These are phyloP conservation scores for Calephelis nemesis DNA, from an alignment of 1,140 invertebrate genomes.

Conservation along the genomic window DNA sequence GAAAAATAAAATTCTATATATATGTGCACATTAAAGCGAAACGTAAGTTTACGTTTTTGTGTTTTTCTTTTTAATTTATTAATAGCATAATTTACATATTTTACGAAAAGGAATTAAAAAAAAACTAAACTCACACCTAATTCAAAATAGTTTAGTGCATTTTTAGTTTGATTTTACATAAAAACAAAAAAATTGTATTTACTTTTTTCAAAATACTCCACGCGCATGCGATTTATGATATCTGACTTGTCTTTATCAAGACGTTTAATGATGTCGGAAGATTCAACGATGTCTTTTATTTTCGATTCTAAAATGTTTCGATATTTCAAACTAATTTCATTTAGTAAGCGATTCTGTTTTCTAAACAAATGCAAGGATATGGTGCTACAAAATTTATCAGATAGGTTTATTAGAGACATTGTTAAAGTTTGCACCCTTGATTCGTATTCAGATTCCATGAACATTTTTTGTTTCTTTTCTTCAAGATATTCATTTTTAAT, in stretches of 20 bases:
- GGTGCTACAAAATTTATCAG: conserved; percentile 57
- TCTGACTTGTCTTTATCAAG: conserved; percentile 48
- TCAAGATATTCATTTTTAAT: conserved; percentile 64
- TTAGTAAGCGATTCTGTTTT: conserved; percentile 60
- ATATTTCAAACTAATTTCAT: conserved; percentile 57
- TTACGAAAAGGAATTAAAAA: too few relatives aligned
- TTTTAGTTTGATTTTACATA: not conserved
- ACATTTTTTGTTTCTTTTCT: conserved; percentile 52
- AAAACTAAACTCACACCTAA: too few relatives aligned
- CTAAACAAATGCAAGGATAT: conserved; percentile 64
- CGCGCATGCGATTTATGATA: conserved; percentile 35
- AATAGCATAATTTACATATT: too few relatives aligned
- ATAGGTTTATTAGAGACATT: conserved; percentile 49
- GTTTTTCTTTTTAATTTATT: too few relatives aligned
- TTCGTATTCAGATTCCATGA: conserved; percentile 56
- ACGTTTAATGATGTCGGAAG: conserved; percentile 35
- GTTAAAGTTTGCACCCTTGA: conserved; percentile 58
- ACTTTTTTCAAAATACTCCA: conserved; percentile 13
- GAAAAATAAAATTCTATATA: not conserved
- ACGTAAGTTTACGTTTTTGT: too few relatives aligned
- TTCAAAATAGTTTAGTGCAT: too few relatives aligned
- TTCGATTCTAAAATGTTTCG: conserved; percentile 47
- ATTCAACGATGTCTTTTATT: conserved; percentile 31
- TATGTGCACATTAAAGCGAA: too few relatives aligned
- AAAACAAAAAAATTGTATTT: not conserved